Evolutionary conservation across 2,797 vertebrate genomes (phyloP), one percentile per base, ranked within the genome.

Genomic region (Agapornis canus): DNA sequence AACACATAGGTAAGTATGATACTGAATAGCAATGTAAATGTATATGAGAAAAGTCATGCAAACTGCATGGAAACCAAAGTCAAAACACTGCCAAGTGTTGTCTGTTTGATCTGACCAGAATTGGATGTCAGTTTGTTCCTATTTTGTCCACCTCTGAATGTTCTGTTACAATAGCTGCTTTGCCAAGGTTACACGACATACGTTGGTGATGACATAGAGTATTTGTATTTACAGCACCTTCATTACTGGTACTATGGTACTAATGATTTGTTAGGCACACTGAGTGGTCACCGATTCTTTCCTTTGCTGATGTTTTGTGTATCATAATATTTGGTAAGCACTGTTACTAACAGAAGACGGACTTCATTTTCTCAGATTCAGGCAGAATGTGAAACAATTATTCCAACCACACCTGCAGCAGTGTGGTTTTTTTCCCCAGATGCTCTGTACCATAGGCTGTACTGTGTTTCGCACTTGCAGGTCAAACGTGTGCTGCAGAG

Each of bases 201-300:
- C 48, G 8, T 49, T 69, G 90, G 78, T 96, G 92, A 96, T 92
- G 90, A 96, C 92, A 94, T 16, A 96, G 87, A 94, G 73, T 95
- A 93, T 83, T 96, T 92, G 73, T 97, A 95, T 96, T 96, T 96
- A 97, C 92, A 97, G 97, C 97, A 97, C 96, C 97, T 97, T 97
- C 4, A 7, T 97, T 95, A 93, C 85, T 88, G 95, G 94, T 97
- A 97, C 96, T 97, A 96, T 92, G 95, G 96, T 97, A 96, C 94
- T 76, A 91, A 95, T 86, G 90, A 91, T 90, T 93, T 94, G 68
- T 96, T 97, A 97, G 97, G 97, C 97, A 97, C 97, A 94, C 96
- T 86, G 96, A 97, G 90, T 96, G 96, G 94, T 94, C 94, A 92
- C 89, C 0, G 42, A 96, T 80, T 68, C 89, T 95, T 92, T 94